Evolutionary conservation across 1,140 invertebrate genomes (phyloP).

Genomic region (Trachelipus rathkii): DNA sequence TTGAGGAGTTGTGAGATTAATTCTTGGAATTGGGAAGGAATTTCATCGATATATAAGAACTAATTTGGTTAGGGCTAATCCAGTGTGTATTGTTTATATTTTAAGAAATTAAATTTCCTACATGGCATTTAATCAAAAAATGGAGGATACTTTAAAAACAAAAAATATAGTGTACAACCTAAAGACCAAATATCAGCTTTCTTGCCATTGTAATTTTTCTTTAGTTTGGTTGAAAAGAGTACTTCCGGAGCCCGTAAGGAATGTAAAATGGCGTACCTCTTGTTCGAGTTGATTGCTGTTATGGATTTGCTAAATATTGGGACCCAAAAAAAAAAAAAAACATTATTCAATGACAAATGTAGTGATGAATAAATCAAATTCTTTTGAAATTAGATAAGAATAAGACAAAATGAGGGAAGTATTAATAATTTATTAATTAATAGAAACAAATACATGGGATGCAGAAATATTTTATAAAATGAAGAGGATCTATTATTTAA

Average conservation of each 20-base stretch:
- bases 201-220: neutral
- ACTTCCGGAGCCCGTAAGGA: conserved; percentile 4
- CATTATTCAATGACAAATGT: too few species aligned
- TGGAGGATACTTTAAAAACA: neutral
- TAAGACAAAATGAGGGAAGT: too few species aligned
- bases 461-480: too few species aligned
- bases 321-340: too few species aligned
- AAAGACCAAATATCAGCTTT: conserved; percentile 1
- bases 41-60: neutral
- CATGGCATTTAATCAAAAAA: neutral
- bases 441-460: too few species aligned
- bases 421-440: too few species aligned
- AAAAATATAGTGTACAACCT: neutral
- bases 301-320: neutral
- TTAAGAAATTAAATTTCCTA: neutral
- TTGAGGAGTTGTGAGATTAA: neutral
- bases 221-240: neutral
- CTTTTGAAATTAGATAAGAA: too few species aligned
- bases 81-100: neutral
- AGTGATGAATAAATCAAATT: too few species aligned
- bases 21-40: neutral
- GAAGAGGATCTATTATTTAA: too few species aligned
- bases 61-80: neutral
- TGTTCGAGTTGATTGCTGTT: neutral
- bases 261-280: neutral